These are phyloP conservation scores for Lasiurus cinereus DNA, from an alignment of 2,113 vertebrate genomes.

Conservation along the genomic window DNA sequence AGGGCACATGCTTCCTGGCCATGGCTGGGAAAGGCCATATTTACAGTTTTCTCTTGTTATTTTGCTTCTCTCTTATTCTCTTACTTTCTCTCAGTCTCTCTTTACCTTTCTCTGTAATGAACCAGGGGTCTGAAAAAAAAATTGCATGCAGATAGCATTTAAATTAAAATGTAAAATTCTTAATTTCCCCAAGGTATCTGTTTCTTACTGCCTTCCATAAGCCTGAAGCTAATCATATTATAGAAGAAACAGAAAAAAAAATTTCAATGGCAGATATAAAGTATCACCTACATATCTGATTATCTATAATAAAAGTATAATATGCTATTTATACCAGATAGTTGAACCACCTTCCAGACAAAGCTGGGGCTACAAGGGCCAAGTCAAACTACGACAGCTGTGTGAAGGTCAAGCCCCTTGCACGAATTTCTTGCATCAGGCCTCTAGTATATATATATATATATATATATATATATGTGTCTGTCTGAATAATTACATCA, in stretches of 20 bases:
- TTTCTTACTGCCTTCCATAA: not conserved
- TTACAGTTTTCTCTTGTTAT: not conserved
- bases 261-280: not conserved
- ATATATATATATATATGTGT: too few species aligned
- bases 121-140: slow-evolving; percentile 17
- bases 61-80: not conserved
- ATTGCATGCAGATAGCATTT: not conserved
- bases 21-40: not conserved
- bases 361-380: too few species aligned
- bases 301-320: too few species aligned
- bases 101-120: not conserved
- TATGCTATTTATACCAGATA: too few species aligned
- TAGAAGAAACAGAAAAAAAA: slow-evolving; percentile 6
- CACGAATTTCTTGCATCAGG: too few species aligned
- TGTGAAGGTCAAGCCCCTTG: too few species aligned
- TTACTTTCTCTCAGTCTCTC: not conserved
- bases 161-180: slow-evolving; percentile 51
- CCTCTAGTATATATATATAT: too few species aligned
- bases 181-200: not conserved
- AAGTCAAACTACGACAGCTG: too few species aligned
- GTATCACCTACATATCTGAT: not conserved
- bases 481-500: too few species aligned
- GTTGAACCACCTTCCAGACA: too few species aligned
- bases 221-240: not conserved
- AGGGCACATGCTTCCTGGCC: not conserved